A percentile compares a stretch with the other conserved stretches of the same genome.
These are phyloP conservation scores for Strix aluco DNA, from an alignment of 2,113 vertebrate species.

Conservation along the genomic window DNA sequence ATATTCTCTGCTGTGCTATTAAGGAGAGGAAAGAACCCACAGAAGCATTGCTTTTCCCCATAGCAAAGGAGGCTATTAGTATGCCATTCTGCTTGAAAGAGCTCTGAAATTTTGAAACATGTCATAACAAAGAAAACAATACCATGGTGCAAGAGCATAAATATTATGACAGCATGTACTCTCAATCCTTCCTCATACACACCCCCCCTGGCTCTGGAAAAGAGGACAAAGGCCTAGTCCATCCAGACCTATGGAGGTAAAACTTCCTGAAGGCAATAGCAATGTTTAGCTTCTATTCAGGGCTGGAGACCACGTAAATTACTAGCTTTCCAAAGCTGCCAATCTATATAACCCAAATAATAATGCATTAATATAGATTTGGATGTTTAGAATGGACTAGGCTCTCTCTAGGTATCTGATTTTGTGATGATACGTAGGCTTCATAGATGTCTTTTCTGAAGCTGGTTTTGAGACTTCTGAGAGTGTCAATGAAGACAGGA, in stretches of 20 bases:
- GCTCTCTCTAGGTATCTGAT: neutral
- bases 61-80: neutral
- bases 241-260: neutral
- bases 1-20: neutral
- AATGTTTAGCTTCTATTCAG: neutral
- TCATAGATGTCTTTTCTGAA: neutral
- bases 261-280: neutral
- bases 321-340: neutral
- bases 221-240: neutral
- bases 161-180: neutral
- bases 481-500: neutral
- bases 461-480: neutral
- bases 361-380: neutral
- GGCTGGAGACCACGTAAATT: neutral
- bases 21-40: neutral
- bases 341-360: neutral
- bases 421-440: neutral
- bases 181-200: neutral
- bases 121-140: conserved; percentile 20
- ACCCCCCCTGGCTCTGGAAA: neutral
- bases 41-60: neutral
- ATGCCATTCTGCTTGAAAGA: neutral
- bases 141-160: conserved; percentile 34
- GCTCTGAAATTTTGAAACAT: conserved; percentile 5
- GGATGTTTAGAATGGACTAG: neutral